These are phyloP conservation scores for Theocolax elegans DNA, from an alignment of 1,140 invertebrate species.

Conservation along the genomic window DNA sequence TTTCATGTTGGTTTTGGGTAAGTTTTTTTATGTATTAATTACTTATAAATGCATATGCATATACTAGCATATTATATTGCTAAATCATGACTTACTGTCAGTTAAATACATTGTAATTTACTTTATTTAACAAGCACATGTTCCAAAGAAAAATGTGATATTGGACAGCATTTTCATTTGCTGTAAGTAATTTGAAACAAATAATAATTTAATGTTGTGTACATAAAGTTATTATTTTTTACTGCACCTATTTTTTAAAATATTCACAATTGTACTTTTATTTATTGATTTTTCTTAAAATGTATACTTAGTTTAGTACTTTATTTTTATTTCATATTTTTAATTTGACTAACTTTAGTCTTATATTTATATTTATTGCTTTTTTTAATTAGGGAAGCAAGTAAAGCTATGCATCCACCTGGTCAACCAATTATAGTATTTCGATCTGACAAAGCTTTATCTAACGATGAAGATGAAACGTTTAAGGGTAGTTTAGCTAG, in stretches of 20 bases:
- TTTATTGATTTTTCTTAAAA: conserved; percentile 34
- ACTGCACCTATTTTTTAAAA: neutral
- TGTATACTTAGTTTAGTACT: neutral
- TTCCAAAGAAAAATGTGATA: conserved; percentile 63
- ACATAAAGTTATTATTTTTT: neutral
- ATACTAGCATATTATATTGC: no score
- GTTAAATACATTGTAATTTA: conserved; percentile 32
- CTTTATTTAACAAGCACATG: conserved; percentile 63
- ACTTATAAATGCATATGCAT: neutral
- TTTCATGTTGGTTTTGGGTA: conserved; percentile 95
- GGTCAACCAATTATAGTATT: conserved; percentile 83
- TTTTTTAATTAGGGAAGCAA: conserved; percentile 63
- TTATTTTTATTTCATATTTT: conserved; percentile 27
- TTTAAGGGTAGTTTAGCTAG: conserved; percentile 77
- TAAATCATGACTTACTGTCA: no score
- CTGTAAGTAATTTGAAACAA: conserved; percentile 57
- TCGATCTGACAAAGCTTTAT: conserved; percentile 80
- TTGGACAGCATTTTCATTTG: conserved; percentile 60
- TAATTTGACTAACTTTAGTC: neutral
- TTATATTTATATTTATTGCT: conserved; percentile 1
- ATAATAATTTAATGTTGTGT: neutral
- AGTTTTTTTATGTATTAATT: conserved; percentile 53
- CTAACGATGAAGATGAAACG: conserved; percentile 85
- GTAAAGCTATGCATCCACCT: conserved; percentile 84
- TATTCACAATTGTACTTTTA: conserved; percentile 3